These are phyloP conservation scores for Geophilus truncorum DNA, from an alignment of 2,888 invertebrate species.

Conservation along the genomic window DNA sequence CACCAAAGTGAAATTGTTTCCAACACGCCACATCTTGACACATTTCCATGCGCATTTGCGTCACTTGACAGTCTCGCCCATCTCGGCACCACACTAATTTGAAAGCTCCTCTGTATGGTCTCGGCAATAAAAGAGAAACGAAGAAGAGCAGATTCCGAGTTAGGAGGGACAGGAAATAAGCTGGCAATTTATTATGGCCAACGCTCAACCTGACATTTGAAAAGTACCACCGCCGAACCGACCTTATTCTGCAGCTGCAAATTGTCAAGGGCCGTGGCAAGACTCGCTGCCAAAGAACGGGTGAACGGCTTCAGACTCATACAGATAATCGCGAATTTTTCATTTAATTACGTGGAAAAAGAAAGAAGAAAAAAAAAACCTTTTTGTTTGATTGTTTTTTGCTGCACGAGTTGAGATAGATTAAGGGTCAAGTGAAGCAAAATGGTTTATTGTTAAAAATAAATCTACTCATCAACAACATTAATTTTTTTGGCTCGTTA, in stretches of 20 bases:
- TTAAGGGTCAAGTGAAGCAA: too few relatives aligned
- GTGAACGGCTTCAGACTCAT: background rate
- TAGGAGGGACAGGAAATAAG: constrained; percentile 4
- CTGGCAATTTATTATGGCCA: constrained; percentile 18
- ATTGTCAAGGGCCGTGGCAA: background rate
- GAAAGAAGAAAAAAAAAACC: too few relatives aligned
- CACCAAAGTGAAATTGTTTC: constrained; percentile 9
- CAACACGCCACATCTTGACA: constrained; percentile 22
- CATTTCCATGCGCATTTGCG: constrained; percentile 7
- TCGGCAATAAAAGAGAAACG: constrained; percentile 18
- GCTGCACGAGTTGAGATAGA: too few relatives aligned
- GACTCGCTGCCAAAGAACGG: background rate
- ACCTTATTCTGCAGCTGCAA: background rate
- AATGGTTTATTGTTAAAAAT: too few relatives aligned
- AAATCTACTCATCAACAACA: too few relatives aligned
- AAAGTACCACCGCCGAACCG: background rate
- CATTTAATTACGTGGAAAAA: too few relatives aligned
- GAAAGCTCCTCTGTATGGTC: background rate
- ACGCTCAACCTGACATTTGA: background rate
- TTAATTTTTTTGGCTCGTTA: too few relatives aligned
- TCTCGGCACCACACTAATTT: background rate
- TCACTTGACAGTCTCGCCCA: constrained; percentile 11
- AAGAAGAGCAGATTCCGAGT: constrained; percentile 8
- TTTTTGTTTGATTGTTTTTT: too few relatives aligned
- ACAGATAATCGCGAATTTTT: too few relatives aligned